Percentiles rank a stretch among this genome's conserved stretches.
Evolutionary conservation across 2,113 vertebrate species (phyloP).

Genomic region (Rhynchopsitta pachyrhyncha): DNA sequence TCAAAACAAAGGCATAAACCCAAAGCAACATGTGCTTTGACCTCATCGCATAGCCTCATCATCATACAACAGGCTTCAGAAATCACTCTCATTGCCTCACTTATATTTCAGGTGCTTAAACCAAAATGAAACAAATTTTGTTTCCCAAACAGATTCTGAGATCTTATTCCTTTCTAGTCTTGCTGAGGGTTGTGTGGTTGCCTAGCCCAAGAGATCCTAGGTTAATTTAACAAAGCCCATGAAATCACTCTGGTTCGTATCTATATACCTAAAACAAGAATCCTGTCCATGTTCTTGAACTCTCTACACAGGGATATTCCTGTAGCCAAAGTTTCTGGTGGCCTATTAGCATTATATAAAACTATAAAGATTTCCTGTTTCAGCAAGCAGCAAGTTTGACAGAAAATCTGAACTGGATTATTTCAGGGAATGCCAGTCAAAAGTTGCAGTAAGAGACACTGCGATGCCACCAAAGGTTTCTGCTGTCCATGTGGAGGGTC

Average conservation of each 20-base stretch:
- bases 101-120: neutral
- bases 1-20: neutral
- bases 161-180: neutral
- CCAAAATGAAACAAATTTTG: neutral
- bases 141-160: neutral
- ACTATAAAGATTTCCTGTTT: conserved; percentile 48
- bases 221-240: neutral
- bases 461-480: neutral
- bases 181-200: neutral
- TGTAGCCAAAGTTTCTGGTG: conserved; percentile 24
- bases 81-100: neutral
- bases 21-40: neutral
- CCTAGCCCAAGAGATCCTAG: neutral
- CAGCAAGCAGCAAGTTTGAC: neutral
- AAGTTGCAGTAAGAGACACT: neutral
- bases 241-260: neutral
- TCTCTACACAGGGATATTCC: neutral
- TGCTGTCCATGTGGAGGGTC: accelerated
- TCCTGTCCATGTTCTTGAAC: neutral
- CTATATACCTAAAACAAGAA: neutral
- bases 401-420: conserved; percentile 35
- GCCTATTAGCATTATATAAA: conserved; percentile 32
- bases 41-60: neutral
- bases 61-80: neutral
- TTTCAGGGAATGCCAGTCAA: neutral